Evolutionary conservation across 2,113 vertebrate genomes (phyloP).

Genomic region (Esox niger): DNA sequence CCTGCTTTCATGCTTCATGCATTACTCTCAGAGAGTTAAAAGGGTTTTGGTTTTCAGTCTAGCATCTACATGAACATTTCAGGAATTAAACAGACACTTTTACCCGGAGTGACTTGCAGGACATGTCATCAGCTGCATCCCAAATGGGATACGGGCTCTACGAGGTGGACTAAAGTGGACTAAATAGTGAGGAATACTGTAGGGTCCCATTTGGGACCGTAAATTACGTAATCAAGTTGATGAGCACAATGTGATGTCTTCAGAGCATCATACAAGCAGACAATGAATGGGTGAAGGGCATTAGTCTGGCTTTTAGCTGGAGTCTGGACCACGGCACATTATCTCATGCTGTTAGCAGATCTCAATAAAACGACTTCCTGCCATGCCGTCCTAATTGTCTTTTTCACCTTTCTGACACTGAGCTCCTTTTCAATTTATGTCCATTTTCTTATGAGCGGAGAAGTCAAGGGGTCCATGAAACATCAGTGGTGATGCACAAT

Average conservation of each 20-base stretch:
- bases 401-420: constrained; percentile 22
- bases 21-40: no score
- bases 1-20: no score
- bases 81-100: no score
- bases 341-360: constrained; percentile 17
- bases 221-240: neutral
- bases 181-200: no score
- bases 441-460: neutral
- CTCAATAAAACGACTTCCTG: constrained; percentile 22
- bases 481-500: neutral
- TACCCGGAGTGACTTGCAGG: no score
- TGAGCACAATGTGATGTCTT: constrained; percentile 1
- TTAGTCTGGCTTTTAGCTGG: constrained; percentile 17
- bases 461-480: neutral
- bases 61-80: no score
- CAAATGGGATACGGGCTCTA: no score
- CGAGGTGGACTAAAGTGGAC: no score
- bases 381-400: constrained; percentile 8
- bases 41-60: no score
- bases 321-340: constrained; percentile 14
- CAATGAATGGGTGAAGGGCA: neutral
- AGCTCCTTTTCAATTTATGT: neutral
- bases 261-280: constrained; percentile 2
- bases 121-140: no score
- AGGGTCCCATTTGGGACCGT: neutral